Evolutionary conservation across 2,888 invertebrate species (phyloP), one percentile per base, ranked within the genome.

Genomic region (Tipula confusa): DNA sequence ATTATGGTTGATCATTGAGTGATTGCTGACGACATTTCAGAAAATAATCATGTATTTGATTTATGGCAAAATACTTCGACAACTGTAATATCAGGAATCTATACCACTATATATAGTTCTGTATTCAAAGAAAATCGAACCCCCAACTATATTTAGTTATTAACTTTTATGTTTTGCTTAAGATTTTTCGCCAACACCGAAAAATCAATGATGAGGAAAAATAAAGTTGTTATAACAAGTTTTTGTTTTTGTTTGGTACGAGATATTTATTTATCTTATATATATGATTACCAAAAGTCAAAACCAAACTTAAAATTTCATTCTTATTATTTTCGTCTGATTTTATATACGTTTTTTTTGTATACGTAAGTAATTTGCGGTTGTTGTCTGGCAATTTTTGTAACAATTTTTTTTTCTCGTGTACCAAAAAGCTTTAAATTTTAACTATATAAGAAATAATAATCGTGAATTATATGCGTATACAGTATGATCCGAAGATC

Each of bases 141-240:
- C 18, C 64, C 33, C 33, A 64, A 64, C 18, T 13, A 64, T 64
- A 64, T 64, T 64, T 64, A 64, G 64, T 64, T 24, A 64, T 64
- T 64, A 64, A 24, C 18, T 64, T 64, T 64, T 64, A 64, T 64
- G 64, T 64, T 64, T 18, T 24, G 64, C 64, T 64, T 64, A 11
- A 18, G 64, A 64, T 64, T 64, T 64, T 64, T 64, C 64, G 24
- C 64, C 64, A 64, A 64, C 64, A 64, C 64, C 64, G 64, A 64
- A 64, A 64, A 64, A 64, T 24, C 24, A 64, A n/a, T 64, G 64
- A 64, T 64, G 24, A n/a, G n/a, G 24, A n/a, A 64, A 64, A 64
- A 64, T 64, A 64, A 64, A 64, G 64, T 64, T 64, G 64, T 64
- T 64, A 64, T 64, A 64, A 64, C 64, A 64, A 64, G 64, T 64